Evolutionary conservation across 2,113 vertebrate species (phyloP).

Genomic region (Miniopterus natalensis): DNA sequence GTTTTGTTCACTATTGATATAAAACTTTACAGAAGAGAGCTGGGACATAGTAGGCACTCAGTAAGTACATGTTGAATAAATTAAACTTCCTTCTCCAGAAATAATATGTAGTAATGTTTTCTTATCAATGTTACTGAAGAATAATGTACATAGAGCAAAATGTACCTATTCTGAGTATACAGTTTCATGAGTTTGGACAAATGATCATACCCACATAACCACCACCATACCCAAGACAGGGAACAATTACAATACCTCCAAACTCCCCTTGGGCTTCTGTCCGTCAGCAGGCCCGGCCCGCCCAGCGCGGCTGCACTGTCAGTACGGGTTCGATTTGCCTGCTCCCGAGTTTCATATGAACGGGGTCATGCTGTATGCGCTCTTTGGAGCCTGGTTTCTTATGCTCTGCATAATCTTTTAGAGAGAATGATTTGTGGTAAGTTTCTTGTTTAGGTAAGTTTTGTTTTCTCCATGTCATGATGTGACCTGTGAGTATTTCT

Average conservation of each 20-base stretch:
- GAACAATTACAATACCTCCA: neutral
- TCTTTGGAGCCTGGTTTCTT: neutral
- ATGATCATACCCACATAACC: neutral
- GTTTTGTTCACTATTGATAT: neutral
- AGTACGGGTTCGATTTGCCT: neutral
- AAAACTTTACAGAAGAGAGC: neutral
- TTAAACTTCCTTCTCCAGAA: neutral
- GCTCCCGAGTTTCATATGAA: neutral
- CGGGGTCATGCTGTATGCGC: neutral
- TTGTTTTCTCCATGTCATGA: neutral
- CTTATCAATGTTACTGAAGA: neutral
- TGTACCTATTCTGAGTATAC: neutral
- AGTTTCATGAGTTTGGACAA: neutral
- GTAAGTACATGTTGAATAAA: neutral
- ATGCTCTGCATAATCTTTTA: neutral
- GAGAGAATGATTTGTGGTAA: neutral
- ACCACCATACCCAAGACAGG: neutral
- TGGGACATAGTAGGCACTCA: neutral
- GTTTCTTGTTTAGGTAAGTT: neutral
- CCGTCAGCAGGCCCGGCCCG: neutral
- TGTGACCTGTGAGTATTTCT: neutral
- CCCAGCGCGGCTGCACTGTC: neutral
- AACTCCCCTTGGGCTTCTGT: neutral
- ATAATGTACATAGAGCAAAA: neutral
- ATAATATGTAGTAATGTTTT: neutral